A percentile compares a stretch with the other conserved stretches of the same genome.
Conservation (phyloP, 2,113 vertebrate genomes). For the Coptodon bakossiorum region DNA sequence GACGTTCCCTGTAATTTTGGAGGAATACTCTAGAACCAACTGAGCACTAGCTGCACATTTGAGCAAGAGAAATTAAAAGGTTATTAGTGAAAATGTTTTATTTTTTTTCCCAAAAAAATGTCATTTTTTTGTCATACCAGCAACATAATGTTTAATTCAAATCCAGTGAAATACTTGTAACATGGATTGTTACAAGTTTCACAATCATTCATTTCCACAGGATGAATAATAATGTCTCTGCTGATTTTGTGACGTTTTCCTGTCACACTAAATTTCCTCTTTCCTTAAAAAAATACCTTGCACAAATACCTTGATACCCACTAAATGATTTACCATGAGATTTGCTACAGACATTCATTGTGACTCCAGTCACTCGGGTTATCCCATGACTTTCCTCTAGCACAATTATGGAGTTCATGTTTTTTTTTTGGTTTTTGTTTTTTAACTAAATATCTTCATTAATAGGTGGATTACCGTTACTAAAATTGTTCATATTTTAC, state of each 20-base stretch:
- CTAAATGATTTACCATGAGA: neutral
- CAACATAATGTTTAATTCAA: neutral
- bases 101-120: neutral
- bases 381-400: neutral
- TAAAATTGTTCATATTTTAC: neutral
- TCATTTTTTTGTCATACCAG: neutral
- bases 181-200: neutral
- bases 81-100: neutral
- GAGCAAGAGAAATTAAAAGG: neutral
- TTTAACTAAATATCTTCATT: neutral
- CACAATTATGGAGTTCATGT: neutral
- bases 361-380: neutral
- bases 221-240: neutral
- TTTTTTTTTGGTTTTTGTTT: neutral
- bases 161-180: neutral
- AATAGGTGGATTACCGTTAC: neutral
- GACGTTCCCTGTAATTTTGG: neutral
- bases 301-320: neutral
- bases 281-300: neutral
- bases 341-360: neutral
- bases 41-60: neutral
- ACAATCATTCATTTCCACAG: neutral
- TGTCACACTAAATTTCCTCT: neutral
- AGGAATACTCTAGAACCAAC: neutral
- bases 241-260: neutral